Percentiles rank a stretch among this genome's conserved stretches.
Conservation (phyloP, 2,888 invertebrate species). For the Alitta virens region DNA sequence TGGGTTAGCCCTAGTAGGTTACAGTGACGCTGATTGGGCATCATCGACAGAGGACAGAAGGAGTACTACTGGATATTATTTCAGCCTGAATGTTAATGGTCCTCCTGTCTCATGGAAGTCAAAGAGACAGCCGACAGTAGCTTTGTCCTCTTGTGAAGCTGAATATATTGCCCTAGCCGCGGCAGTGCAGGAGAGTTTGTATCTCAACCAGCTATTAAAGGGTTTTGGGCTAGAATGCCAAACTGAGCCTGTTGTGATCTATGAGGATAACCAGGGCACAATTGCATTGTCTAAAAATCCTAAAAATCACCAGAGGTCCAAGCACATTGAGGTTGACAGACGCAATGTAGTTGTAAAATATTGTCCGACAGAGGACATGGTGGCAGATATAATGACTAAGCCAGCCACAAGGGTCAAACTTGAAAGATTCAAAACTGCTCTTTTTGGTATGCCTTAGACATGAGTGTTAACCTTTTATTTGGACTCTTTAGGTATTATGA, state of each 20-base stretch:
- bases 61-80: conserved; percentile 33
- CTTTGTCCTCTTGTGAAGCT: conserved; percentile 46
- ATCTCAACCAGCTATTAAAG: conserved; percentile 2
- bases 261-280: conserved; percentile 15
- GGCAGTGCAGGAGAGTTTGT: conserved; percentile 24
- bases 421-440: too few relatives aligned
- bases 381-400: conserved; percentile 19
- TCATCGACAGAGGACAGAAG: neutral
- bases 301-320: conserved; percentile 15
- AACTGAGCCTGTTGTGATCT: neutral
- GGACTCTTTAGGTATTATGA: too few relatives aligned
- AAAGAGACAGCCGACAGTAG: conserved; percentile 40
- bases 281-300: conserved; percentile 17
- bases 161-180: conserved; percentile 42
- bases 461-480: too few relatives aligned
- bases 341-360: neutral
- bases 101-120: conserved; percentile 40
- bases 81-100: conserved; percentile 34
- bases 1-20: neutral
- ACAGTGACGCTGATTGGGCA: neutral
- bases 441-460: too few relatives aligned
- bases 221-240: neutral
- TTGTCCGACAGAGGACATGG: neutral
- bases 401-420: conserved; percentile 5
- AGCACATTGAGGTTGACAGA: conserved; percentile 12